These are phyloP conservation scores for Drosophila melanogaster DNA, from an alignment of 1,140 invertebrate genomes.

Conservation along the genomic window DNA sequence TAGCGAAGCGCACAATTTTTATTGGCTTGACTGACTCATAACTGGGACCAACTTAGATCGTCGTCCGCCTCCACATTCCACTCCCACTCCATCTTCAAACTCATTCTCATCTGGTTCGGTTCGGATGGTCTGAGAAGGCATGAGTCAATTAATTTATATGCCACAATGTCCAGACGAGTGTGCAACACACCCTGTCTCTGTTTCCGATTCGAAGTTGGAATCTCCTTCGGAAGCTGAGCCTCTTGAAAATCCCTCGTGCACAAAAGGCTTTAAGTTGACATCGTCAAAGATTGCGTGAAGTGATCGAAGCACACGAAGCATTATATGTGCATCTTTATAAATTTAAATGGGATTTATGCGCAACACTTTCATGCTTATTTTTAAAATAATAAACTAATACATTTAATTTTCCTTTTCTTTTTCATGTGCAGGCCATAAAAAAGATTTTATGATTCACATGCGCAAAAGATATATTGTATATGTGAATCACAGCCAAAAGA, in stretches of 20 bases:
- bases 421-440: constrained; percentile 7
- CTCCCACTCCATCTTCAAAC: neutral
- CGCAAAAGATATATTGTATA: constrained; percentile 63
- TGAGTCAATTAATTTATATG: constrained; percentile 78
- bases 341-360: too few relatives aligned
- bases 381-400: too few relatives aligned
- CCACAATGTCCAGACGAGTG: constrained; percentile 67
- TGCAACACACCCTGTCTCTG: constrained; percentile 68
- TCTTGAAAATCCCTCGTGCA: constrained; percentile 27
- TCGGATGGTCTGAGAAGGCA: constrained; percentile 47
- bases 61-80: neutral
- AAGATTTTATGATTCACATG: constrained; percentile 51
- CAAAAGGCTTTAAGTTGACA: constrained; percentile 56
- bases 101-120: constrained; percentile 1
- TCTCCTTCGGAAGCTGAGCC: constrained; percentile 6
- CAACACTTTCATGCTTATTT: too few relatives aligned
- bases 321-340: too few relatives aligned
- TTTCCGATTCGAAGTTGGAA: neutral
- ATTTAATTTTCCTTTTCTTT: neutral
- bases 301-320: constrained; percentile 23
- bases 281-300: constrained; percentile 44
- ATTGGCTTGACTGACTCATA: constrained; percentile 65
- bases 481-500: constrained; percentile 38
- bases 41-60: constrained; percentile 19
- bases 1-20: constrained; percentile 65